A percentile compares a stretch with the other conserved stretches of the same genome.
These are phyloP conservation scores for Scophthalmus maximus DNA, from an alignment of 2,113 vertebrate species.

Conservation along the genomic window DNA sequence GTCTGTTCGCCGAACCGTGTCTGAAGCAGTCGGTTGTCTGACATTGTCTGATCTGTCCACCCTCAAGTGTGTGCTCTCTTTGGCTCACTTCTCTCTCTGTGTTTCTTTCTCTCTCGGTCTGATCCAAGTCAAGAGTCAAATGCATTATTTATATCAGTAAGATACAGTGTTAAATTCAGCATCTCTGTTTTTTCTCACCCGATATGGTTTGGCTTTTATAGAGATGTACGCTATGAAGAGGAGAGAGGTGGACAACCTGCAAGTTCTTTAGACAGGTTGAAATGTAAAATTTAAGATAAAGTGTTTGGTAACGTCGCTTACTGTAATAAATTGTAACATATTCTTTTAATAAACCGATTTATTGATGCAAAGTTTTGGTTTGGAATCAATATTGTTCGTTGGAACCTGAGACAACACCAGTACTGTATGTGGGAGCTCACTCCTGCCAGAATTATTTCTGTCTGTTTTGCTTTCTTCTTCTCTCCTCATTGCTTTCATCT, in stretches of 20 bases:
- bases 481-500: neutral
- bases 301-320: constrained; percentile 85
- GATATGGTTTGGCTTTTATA: constrained; percentile 21
- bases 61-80: constrained; percentile 6
- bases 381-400: neutral
- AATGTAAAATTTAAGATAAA: constrained; percentile 62
- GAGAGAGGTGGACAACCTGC: constrained; percentile 37
- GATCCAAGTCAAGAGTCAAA: constrained; percentile 23
- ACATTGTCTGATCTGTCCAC: constrained; percentile 37
- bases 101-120: constrained; percentile 5
- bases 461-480: constrained; percentile 18
- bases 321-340: constrained; percentile 97
- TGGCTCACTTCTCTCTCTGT: neutral
- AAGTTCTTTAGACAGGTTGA: constrained; percentile 56
- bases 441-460: no score
- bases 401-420: neutral
- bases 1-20: constrained; percentile 42
- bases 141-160: constrained; percentile 70
- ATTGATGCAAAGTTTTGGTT: constrained; percentile 81
- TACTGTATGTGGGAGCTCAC: neutral
- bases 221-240: constrained; percentile 13
- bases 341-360: constrained; percentile 96
- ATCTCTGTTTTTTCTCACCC: constrained; percentile 40
- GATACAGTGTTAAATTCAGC: constrained; percentile 43
- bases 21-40: constrained; percentile 45